These are phyloP conservation scores for Porites rus DNA, from an alignment of 92 coral and sea anemone species.

Conservation along the genomic window DNA sequence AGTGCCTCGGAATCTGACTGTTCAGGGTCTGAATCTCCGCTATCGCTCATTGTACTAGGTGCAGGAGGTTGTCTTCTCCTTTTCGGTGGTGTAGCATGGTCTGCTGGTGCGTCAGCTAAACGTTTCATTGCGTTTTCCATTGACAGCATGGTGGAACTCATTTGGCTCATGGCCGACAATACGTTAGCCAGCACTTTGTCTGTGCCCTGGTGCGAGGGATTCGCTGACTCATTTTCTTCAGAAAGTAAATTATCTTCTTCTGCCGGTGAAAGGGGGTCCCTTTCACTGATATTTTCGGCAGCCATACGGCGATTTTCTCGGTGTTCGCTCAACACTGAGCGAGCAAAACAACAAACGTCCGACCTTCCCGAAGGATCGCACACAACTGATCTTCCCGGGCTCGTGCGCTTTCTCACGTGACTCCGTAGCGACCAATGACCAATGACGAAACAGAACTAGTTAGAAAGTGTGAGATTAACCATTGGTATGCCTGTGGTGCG, in stretches of 20 bases:
- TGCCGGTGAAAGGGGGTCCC: neutral
- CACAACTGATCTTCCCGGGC: slow-evolving; percentile 28
- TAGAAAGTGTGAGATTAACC: too few species aligned
- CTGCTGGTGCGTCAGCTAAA: slow-evolving; percentile 1
- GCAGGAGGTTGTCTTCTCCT: neutral
- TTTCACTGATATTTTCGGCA: slow-evolving; percentile 7
- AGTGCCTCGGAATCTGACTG: slow-evolving; percentile 46
- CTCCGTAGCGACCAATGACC: slow-evolving; percentile 29
- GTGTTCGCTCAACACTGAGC: neutral
- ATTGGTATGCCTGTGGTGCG: too few species aligned
- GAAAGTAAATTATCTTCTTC: neutral
- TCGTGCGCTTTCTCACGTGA: slow-evolving; percentile 28
- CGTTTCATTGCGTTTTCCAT: slow-evolving; percentile 10
- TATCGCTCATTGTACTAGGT: neutral
- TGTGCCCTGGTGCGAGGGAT: neutral
- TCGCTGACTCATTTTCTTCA: neutral
- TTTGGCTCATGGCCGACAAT: neutral
- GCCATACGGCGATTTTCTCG: neutral
- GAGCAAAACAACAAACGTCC: neutral
- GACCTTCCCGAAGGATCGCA: slow-evolving; percentile 12
- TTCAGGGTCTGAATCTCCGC: neutral
- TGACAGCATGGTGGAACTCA: neutral
- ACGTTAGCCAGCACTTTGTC: too few species aligned
- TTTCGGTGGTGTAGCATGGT: slow-evolving; percentile 15
- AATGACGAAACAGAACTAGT: too few species aligned